A percentile compares a stretch with the other conserved stretches of the same genome.
Conservation (phyloP, 2,113 vertebrate genomes). For the Channa argus region DNA sequence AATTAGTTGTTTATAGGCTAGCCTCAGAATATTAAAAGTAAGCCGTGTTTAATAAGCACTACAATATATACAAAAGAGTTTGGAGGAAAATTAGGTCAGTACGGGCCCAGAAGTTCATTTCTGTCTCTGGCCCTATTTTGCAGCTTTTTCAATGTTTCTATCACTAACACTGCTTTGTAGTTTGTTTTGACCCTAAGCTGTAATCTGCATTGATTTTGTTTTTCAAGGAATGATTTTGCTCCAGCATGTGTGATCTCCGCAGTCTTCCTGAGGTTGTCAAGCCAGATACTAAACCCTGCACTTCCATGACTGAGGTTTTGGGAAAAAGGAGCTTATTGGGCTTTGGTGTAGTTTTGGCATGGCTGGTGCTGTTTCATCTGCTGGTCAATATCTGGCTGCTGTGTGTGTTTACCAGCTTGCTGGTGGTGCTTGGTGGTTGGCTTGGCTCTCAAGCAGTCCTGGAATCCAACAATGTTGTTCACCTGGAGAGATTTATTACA, state of each 20-base stretch:
- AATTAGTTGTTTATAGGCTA: background rate
- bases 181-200: background rate
- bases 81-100: no score
- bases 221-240: slow-evolving; percentile 27
- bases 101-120: no score
- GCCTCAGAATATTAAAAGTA: background rate
- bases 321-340: slow-evolving; percentile 82
- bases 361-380: slow-evolving; percentile 89
- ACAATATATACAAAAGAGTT: background rate
- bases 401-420: slow-evolving; percentile 86
- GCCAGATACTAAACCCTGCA: background rate
- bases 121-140: no score
- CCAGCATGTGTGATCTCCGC: slow-evolving; percentile 8
- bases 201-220: background rate
- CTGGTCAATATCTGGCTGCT: slow-evolving; percentile 90
- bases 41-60: background rate
- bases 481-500: slow-evolving; percentile 88
- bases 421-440: slow-evolving; percentile 89
- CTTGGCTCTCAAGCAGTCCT: slow-evolving; percentile 82
- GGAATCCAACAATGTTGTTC: slow-evolving; percentile 78
- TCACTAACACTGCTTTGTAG: background rate
- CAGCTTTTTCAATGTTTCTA: no score
- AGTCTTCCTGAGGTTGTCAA: background rate
- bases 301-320: slow-evolving; percentile 73
- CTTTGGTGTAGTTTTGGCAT: slow-evolving; percentile 78